Evolutionary conservation across 1,140 invertebrate species (phyloP), one percentile per base, ranked within the genome.

Genomic region (Drosophila bifasciata): DNA sequence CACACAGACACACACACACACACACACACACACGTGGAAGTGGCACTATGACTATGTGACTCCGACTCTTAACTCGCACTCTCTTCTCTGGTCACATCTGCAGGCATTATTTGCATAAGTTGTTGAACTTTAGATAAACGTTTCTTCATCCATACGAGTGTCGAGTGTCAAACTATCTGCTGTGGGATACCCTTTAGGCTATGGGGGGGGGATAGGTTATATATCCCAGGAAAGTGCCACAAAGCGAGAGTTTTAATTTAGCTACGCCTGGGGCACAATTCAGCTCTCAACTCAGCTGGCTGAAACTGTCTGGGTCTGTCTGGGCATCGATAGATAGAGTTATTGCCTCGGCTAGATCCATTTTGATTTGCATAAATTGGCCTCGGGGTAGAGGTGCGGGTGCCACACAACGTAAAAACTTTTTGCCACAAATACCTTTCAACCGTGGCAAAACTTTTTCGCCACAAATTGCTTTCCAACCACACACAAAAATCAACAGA

Each of bases 41-140:
- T 25, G 23, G 23, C 23, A 25, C 23, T 25, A 25, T 25, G 23
- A 25, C 5, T 25, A n/a, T n/a, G n/a, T n/a, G n/a, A n/a, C n/a
- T n/a, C n/a, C 23, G 23, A 0, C n/a, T n/a, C n/a, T 6, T 5
- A 0, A 66, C 25, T 46, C 50, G 25, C 50, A 19, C 19, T 21
- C 19, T 21, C n/a, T n/a, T n/a, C n/a, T 21, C 19, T 21, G 19
- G 19, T 2, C 19, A 21, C 19, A 55, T 64, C 53, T 75, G 46
- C 63, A 63, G 63, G 64, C 62, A 48, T 32, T 68, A 68, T 86
- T 88, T 85, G 77, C 81, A 86, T 81, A 86, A 86, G 81, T 86
- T 85, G 81, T 85, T 85, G 81, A 85, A 85, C 81, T 85, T 81
- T 78, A 81, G 81, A 86, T 86, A 86, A 86, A 88, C 61, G 81